A percentile compares a stretch with the other conserved stretches of the same genome.
These are phyloP conservation scores for Oreamnos americanus DNA, from an alignment of 2,113 vertebrate genomes.

Conservation along the genomic window DNA sequence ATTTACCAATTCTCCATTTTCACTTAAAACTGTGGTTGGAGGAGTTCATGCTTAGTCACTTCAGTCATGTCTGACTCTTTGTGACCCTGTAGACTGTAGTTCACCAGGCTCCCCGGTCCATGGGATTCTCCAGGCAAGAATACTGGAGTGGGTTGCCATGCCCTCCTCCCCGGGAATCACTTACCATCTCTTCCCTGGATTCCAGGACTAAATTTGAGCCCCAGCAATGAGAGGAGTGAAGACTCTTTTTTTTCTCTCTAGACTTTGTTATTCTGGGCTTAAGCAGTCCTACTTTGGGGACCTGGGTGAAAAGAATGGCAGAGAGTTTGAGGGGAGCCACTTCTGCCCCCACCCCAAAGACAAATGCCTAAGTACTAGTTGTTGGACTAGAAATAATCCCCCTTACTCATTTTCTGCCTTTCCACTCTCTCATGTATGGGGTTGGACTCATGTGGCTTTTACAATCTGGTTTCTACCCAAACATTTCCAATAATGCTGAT, in stretches of 20 bases:
- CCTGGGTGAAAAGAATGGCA: neutral
- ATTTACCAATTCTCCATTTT: neutral
- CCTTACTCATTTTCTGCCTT: neutral
- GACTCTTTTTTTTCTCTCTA: neutral
- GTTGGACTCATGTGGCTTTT: neutral
- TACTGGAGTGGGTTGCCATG: neutral
- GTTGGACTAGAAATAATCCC: neutral
- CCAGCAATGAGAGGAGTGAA: neutral
- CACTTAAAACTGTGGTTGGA: neutral
- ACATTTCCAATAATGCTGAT: neutral
- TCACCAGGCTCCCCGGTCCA: neutral
- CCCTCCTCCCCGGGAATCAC: neutral
- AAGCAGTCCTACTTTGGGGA: neutral
- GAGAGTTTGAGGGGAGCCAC: neutral
- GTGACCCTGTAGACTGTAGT: accelerated
- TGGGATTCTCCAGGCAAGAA: neutral
- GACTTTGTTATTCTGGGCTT: neutral
- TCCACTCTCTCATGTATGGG: neutral
- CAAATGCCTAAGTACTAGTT: neutral
- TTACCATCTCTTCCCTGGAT: neutral
- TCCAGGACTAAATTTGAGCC: neutral
- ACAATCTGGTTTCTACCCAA: neutral
- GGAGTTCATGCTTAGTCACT: neutral
- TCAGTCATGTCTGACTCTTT: neutral
- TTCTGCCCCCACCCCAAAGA: neutral